These are phyloP conservation scores for Cabera pusaria DNA, from an alignment of 2,888 invertebrate species.

Conservation along the genomic window DNA sequence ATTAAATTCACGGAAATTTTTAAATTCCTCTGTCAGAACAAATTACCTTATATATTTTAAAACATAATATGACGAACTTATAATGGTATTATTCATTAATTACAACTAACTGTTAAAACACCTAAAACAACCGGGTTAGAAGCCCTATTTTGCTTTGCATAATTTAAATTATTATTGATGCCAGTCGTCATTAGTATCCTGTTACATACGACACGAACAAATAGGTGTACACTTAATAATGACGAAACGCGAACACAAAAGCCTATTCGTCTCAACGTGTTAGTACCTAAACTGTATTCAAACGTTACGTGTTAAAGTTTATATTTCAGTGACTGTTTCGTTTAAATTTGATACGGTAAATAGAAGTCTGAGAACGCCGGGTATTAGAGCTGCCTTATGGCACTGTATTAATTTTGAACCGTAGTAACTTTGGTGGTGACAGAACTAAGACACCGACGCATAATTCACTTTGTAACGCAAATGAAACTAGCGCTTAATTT, in stretches of 20 bases:
- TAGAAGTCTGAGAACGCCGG: constrained; percentile 65
- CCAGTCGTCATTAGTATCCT: constrained; percentile 75
- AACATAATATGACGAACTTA: too few species aligned
- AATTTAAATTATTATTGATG: constrained; percentile 68
- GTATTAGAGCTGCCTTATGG: constrained; percentile 81
- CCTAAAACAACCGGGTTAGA: constrained; percentile 24
- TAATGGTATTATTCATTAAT: too few species aligned
- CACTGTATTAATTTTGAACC: constrained; percentile 83
- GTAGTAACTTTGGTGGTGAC: constrained; percentile 82
- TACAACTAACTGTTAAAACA: too few species aligned
- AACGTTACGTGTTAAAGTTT: constrained; percentile 32
- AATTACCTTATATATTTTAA: too few species aligned
- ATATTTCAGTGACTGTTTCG: constrained; percentile 33
- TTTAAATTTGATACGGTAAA: constrained; percentile 76
- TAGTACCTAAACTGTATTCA: constrained; percentile 32
- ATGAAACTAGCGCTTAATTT: constrained; percentile 82
- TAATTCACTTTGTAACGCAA: constrained; percentile 81
- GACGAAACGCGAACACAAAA: constrained; percentile 54
- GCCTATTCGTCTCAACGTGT: constrained; percentile 40
- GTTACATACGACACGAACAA: constrained; percentile 80
- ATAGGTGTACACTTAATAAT: constrained; percentile 81
- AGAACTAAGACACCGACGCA: constrained; percentile 82
- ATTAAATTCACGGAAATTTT: too few species aligned
- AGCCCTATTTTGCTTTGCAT: constrained; percentile 21
- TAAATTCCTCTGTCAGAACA: too few species aligned